These are phyloP conservation scores for Isoperla grammatica DNA, from an alignment of 2,888 invertebrate genomes.

Conservation along the genomic window DNA sequence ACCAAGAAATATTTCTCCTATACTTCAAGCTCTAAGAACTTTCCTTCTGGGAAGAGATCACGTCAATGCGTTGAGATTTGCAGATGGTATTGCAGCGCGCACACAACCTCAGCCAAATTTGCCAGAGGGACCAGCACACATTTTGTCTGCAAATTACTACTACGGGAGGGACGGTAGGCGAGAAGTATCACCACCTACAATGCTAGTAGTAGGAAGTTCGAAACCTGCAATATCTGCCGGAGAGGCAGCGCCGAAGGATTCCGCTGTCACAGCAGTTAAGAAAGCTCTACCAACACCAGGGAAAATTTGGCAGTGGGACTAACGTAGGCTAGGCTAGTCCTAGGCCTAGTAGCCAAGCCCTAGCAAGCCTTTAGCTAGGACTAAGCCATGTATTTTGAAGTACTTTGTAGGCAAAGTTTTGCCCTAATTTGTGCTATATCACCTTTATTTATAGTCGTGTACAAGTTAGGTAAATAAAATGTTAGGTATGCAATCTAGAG, in stretches of 20 bases:
- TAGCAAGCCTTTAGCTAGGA: too few species aligned
- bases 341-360: too few species aligned
- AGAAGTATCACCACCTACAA: slow-evolving; percentile 62
- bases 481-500: too few species aligned
- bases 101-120: slow-evolving; percentile 75
- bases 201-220: slow-evolving; percentile 16
- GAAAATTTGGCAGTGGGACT: slow-evolving; percentile 52
- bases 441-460: too few species aligned
- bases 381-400: too few species aligned
- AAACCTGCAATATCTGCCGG: neutral
- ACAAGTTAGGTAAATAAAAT: too few species aligned
- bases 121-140: slow-evolving; percentile 77
- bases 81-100: slow-evolving; percentile 60
- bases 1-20: slow-evolving; percentile 59
- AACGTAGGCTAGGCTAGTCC: slow-evolving; percentile 29
- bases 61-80: slow-evolving; percentile 59
- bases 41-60: slow-evolving; percentile 62
- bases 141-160: slow-evolving; percentile 78
- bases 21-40: slow-evolving; percentile 55
- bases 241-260: neutral
- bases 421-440: too few species aligned
- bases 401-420: too few species aligned
- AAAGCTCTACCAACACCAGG: slow-evolving; percentile 54
- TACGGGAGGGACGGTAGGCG: slow-evolving; percentile 75
- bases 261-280: neutral